Evolutionary conservation across 2,888 invertebrate species (phyloP).

Genomic region (Psylliodes chrysocephalus): DNA sequence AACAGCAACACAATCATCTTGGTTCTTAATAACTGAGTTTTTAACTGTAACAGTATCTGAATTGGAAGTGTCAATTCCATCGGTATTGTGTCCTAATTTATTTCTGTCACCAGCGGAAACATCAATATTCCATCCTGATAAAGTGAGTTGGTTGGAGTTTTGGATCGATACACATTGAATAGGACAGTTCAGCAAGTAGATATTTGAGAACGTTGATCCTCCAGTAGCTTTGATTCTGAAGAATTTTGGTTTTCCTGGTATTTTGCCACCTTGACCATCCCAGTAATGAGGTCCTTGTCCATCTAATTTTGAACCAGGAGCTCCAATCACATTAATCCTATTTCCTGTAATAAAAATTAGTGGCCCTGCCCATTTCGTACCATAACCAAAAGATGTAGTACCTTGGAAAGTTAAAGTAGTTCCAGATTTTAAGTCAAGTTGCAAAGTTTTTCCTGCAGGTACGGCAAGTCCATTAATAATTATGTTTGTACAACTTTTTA

Average conservation of each 20-base stretch:
- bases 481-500: slow-evolving; percentile 20
- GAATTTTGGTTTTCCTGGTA: slow-evolving; percentile 29
- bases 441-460: slow-evolving; percentile 23
- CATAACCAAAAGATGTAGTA: slow-evolving; percentile 17
- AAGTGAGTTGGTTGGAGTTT: slow-evolving; percentile 33
- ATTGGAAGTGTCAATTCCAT: slow-evolving; percentile 42
- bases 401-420: slow-evolving; percentile 26
- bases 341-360: slow-evolving; percentile 15
- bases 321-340: slow-evolving; percentile 9
- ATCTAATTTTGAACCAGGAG: slow-evolving; percentile 29
- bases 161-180: slow-evolving; percentile 39
- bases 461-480: slow-evolving; percentile 16
- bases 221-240: slow-evolving; percentile 36
- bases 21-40: slow-evolving; percentile 37
- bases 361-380: slow-evolving; percentile 23
- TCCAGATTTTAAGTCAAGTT: slow-evolving; percentile 19
- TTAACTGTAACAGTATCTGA: slow-evolving; percentile 26
- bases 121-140: slow-evolving; percentile 42
- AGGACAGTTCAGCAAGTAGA: slow-evolving; percentile 43
- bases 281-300: slow-evolving; percentile 39
- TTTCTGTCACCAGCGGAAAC: slow-evolving; percentile 42
- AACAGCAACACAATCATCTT: slow-evolving; percentile 45
- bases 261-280: slow-evolving; percentile 39
- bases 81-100: slow-evolving; percentile 42
- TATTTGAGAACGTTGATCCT: slow-evolving; percentile 33